Percentiles rank a stretch among this genome's conserved stretches.
phyloP scores from a whole-genome alignment of 1,140 invertebrate species.

The Pachypsylla venusta region DNA sequence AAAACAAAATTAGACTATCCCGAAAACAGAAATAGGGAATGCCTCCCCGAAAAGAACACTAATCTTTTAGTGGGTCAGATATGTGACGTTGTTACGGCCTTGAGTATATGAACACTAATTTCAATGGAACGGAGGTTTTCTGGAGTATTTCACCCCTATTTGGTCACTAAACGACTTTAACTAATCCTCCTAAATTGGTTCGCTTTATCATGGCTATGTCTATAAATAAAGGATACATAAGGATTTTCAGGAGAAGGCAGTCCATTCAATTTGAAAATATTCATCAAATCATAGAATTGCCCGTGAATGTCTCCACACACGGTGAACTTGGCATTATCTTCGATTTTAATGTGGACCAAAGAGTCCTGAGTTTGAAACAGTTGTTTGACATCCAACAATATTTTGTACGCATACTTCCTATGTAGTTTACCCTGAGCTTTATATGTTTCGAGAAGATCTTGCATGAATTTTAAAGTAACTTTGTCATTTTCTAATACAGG shows the following conservation, averaged over 20 bases:
- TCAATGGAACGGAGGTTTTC: too few relatives aligned
- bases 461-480: conserved; percentile 70
- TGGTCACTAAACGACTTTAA: too few relatives aligned
- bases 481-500: conserved; percentile 78
- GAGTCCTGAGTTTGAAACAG: conserved; percentile 73
- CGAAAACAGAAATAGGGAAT: too few relatives aligned
- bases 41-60: too few relatives aligned
- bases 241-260: conserved; percentile 88
- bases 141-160: too few relatives aligned
- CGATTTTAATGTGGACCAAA: conserved; percentile 77
- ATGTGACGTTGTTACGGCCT: too few relatives aligned
- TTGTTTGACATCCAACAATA: conserved; percentile 77
- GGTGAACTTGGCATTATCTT: conserved; percentile 85
- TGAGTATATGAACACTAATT: too few relatives aligned
- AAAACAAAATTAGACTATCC: too few relatives aligned
- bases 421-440: conserved; percentile 87
- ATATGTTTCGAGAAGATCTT: conserved; percentile 77
- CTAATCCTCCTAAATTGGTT: background rate
- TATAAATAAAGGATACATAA: conserved; percentile 55
- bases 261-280: conserved; percentile 96
- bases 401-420: conserved; percentile 95
- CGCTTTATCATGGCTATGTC: background rate
- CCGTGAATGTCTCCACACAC: conserved; percentile 99
- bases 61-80: too few relatives aligned
- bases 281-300: conserved; percentile 95